Conservation (phyloP, 2,113 vertebrate species). For the Phalacrocorax aristotelis region DNA sequence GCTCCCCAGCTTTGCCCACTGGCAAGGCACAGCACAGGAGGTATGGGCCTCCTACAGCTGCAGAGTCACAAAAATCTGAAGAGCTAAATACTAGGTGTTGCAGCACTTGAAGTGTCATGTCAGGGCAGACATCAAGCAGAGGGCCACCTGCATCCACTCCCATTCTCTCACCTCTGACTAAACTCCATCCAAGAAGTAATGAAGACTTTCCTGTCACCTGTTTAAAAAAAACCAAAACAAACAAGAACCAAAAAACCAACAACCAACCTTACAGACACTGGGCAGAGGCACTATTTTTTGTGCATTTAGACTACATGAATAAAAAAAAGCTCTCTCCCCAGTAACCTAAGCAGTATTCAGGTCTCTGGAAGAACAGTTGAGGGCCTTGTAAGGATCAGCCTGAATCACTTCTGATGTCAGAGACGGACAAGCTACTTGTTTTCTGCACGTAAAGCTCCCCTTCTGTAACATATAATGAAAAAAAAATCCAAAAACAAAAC, state of each 20-base stretch:
- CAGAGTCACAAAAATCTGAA: not conserved
- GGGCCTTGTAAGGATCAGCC: not conserved
- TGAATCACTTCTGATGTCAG: not conserved
- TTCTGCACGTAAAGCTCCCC: not conserved
- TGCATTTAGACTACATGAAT: not conserved
- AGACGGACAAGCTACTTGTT: not conserved
- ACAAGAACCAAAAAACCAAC: not conserved
- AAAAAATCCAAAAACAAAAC: not conserved
- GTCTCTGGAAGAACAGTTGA: not conserved
- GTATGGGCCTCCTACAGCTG: not conserved
- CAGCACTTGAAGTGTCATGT: not conserved
- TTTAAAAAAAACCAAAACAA: not conserved
- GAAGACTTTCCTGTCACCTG: not conserved
- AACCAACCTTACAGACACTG: not conserved
- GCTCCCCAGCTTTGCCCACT: not conserved
- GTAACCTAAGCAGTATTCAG: not conserved
- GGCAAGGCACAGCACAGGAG: rapidly evolving
- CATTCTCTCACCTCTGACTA: not conserved
- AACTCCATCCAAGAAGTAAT: not conserved
- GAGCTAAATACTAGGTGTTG: not conserved
- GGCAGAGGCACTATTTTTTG: not conserved
- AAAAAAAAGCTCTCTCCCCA: not conserved
- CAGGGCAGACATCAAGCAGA: not conserved
- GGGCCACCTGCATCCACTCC: not conserved
- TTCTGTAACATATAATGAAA: not conserved